A percentile compares a stretch with the other conserved stretches of the same genome.
Conservation (phyloP, 2,113 vertebrate species). For the Oceanodroma tethys region DNA sequence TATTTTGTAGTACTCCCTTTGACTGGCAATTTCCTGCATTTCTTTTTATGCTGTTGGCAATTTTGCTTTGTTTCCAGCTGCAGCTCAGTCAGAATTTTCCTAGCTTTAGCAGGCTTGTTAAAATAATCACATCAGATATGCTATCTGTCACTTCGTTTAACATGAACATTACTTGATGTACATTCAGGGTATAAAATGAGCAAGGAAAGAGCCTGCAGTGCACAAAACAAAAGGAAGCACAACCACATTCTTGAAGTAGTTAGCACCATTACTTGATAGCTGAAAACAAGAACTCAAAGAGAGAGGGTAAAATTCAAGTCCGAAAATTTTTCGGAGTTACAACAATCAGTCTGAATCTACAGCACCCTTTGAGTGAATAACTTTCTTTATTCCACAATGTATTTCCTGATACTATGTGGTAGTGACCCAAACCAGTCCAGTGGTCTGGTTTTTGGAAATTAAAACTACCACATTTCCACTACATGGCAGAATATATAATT, state of each 20-base stretch:
- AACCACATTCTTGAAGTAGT: neutral
- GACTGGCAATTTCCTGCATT: neutral
- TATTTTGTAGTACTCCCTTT: neutral
- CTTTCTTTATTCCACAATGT: accelerated
- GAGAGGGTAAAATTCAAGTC: neutral
- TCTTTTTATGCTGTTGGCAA: neutral
- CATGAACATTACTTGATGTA: neutral
- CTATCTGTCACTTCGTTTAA: neutral
- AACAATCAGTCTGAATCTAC: neutral
- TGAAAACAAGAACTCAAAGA: neutral
- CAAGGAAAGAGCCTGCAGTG: neutral
- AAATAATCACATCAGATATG: neutral
- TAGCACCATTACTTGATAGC: neutral
- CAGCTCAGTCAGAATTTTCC: neutral
- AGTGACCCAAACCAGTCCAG: neutral
- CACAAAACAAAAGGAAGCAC: neutral
- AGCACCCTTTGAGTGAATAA: neutral
- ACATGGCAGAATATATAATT: neutral
- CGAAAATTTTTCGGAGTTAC: neutral
- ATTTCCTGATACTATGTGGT: neutral
- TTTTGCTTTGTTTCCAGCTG: neutral
- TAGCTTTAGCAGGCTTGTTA: neutral
- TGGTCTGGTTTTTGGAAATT: neutral
- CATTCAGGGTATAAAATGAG: neutral
- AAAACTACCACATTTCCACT: neutral